Percentiles rank a stretch among this genome's conserved stretches.
Evolutionary conservation across 2,797 vertebrate genomes (phyloP).

Genomic region (Takifugu ocellatus): DNA sequence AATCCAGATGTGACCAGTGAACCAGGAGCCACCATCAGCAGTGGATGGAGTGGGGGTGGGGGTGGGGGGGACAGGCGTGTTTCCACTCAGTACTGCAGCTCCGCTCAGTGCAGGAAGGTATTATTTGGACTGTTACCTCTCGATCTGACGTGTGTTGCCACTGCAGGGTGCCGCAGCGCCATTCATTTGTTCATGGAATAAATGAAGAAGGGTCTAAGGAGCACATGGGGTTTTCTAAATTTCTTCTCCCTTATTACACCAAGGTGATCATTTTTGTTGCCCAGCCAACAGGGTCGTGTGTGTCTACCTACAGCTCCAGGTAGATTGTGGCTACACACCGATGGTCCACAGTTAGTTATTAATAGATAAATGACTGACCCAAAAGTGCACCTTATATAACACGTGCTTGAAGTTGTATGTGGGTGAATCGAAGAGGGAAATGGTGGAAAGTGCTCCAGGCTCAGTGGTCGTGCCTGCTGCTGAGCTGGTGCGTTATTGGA

Average conservation of each 20-base stretch:
- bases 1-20: constrained; percentile 59
- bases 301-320: too few relatives aligned
- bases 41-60: constrained; percentile 46
- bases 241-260: too few relatives aligned
- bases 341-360: not conserved
- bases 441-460: constrained; percentile 55
- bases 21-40: constrained; percentile 52
- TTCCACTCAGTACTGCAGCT: not conserved
- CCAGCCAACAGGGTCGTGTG: too few relatives aligned
- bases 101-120: too few relatives aligned
- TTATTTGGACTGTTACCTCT: too few relatives aligned
- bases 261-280: too few relatives aligned
- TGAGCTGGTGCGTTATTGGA: constrained; percentile 5
- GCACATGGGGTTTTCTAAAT: too few relatives aligned
- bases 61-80: constrained; percentile 22
- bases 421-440: constrained; percentile 37
- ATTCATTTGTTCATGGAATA: too few relatives aligned
- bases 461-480: constrained; percentile 7
- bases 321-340: not conserved
- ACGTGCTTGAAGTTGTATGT: constrained; percentile 1
- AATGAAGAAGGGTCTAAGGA: too few relatives aligned
- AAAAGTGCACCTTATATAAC: constrained; percentile 38
- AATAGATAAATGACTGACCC: not conserved
- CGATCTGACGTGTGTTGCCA: too few relatives aligned
- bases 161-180: too few relatives aligned